These are phyloP conservation scores for Cherax quadricarinatus DNA, from an alignment of 1,140 invertebrate species.

Conservation along the genomic window DNA sequence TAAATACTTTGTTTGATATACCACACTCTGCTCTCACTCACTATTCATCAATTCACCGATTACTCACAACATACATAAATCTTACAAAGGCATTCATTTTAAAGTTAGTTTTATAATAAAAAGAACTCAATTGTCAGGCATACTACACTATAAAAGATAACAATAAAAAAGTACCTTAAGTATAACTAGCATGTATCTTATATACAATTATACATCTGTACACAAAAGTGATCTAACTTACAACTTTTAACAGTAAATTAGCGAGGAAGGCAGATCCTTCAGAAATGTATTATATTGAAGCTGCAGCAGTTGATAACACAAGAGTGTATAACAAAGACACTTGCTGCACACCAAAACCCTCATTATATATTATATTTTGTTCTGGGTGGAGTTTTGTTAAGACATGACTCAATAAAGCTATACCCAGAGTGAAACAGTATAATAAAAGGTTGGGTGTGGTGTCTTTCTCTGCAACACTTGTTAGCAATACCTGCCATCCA, in stretches of 20 bases:
- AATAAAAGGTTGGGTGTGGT: no score
- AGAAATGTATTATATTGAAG: background rate
- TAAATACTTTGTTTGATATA: slow-evolving; percentile 65
- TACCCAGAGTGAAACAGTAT: no score
- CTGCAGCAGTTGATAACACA: background rate
- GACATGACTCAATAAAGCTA: no score
- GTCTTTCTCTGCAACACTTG: no score
- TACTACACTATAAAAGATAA: slow-evolving; percentile 59
- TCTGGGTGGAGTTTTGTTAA: no score
- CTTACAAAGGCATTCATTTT: slow-evolving; percentile 49
- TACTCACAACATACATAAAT: slow-evolving; percentile 41
- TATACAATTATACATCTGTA: slow-evolving; percentile 59
- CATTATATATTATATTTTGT: no score
- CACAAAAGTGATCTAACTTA: slow-evolving; percentile 8
- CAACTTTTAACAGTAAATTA: slow-evolving; percentile 9
- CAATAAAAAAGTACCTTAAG: slow-evolving; percentile 59
- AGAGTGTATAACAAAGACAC: no score
- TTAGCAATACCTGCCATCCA: no score
- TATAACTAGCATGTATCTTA: slow-evolving; percentile 49
- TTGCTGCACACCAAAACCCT: no score
- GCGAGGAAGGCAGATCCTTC: slow-evolving; percentile 5
- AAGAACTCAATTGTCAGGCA: slow-evolving; percentile 43
- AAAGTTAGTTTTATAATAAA: slow-evolving; percentile 41
- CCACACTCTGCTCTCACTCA: slow-evolving; percentile 43
- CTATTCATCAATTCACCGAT: slow-evolving; percentile 22